Evolutionary conservation across 2,113 vertebrate genomes (phyloP).

Genomic region (Carassius auratus): DNA sequence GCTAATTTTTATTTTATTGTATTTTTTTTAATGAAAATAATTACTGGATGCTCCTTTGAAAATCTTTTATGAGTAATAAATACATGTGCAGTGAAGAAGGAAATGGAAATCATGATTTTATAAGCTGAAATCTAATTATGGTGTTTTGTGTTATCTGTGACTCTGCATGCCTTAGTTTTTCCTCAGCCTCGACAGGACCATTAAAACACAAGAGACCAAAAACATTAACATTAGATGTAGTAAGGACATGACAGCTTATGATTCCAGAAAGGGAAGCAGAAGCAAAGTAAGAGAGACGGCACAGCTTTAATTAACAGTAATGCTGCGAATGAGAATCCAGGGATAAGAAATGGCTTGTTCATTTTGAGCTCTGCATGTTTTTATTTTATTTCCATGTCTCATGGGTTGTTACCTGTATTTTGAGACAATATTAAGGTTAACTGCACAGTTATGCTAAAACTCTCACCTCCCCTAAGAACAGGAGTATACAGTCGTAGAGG

Average conservation of each 20-base stretch:
- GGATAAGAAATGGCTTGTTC: constrained; percentile 20
- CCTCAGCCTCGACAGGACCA: constrained; percentile 71
- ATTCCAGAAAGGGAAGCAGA: constrained; percentile 58
- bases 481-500: neutral
- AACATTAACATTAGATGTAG: constrained; percentile 74
- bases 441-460: constrained; percentile 14
- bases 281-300: neutral
- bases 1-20: no score
- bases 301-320: constrained; percentile 35
- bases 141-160: constrained; percentile 65
- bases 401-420: neutral
- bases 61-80: constrained; percentile 24
- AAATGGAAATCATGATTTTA: constrained; percentile 36
- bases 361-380: constrained; percentile 18
- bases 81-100: neutral
- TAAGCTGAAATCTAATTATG: constrained; percentile 64
- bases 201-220: constrained; percentile 72
- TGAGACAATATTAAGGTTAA: constrained; percentile 26
- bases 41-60: neutral
- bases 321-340: constrained; percentile 10
- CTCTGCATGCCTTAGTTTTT: constrained; percentile 71
- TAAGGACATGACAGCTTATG: constrained; percentile 71
- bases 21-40: neutral
- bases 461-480: constrained; percentile 21
- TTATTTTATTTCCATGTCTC: constrained; percentile 27